Base-by-base conservation (phyloP, 2,888 invertebrate species). In the Ophraella communa region DNA sequence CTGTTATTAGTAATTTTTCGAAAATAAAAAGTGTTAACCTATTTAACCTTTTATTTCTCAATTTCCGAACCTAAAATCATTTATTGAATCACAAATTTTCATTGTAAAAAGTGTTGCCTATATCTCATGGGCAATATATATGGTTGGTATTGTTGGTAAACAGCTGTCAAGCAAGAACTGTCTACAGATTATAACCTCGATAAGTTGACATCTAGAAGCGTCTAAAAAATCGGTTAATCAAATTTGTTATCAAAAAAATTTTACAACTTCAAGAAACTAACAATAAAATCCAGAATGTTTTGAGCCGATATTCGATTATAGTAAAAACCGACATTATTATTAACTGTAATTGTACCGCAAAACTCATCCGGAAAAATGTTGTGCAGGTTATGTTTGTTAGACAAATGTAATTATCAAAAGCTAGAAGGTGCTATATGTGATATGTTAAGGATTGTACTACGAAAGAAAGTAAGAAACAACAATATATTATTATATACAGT, bases 361-460 rank as follows among this genome's bases (percentile, higher is more conserved):
- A 30, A 23, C 33, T 17, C 53, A 39, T 63, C 53, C 24, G 56
- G 24, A 57, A 65, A 57, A 57, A 61, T 65, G 65, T 61, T 65
- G 57, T 65, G 65, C 23, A 65, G 65, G 65, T 65, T 65, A 65
- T 65, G 65, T 65, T 56, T 65, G 21, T 21, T 57, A n/a, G 56
- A 52, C 11, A 53, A 56, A 35, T 35, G 55, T 24, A 61, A 61
- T 56, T 57, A 61, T 42, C 56, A 65, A 42, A 52, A 56, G 23
- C 27, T 65, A 44, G 61, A 65, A 65, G 61, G 61, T 49, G 57
- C 61, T 52, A 56, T 65, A 53, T 57, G 57, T 65, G 61, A 61
- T 52, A 65, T 62, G 65, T 56, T 65, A 47, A 57, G 47, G 39
- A 61, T 57, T 47, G 45, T 65, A 57, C 49, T 61, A n/a, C 56